phyloP scores from a whole-genome alignment of 2,113 vertebrate genomes.

The Anarhynchus alexandrinus region DNA sequence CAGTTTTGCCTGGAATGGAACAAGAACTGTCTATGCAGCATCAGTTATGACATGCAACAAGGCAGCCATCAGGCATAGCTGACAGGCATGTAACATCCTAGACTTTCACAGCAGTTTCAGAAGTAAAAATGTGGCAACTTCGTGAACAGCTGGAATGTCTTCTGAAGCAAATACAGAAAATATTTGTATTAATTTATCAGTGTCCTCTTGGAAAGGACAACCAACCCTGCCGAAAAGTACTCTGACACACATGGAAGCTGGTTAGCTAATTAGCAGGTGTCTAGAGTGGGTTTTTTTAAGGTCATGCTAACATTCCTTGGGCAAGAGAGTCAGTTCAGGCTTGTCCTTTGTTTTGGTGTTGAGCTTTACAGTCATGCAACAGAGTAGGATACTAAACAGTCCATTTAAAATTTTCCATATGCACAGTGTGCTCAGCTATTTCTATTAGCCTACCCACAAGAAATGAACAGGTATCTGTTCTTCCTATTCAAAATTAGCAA shows the following conservation, averaged over 20 bases:
- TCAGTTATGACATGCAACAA: neutral
- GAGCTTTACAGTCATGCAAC: neutral
- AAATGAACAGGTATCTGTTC: neutral
- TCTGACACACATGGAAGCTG: neutral
- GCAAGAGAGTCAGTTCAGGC: neutral
- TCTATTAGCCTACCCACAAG: neutral
- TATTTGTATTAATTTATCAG: neutral
- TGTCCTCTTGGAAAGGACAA: neutral
- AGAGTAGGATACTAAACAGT: neutral
- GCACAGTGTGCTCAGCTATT: neutral
- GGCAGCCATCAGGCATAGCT: neutral
- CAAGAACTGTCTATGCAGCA: neutral
- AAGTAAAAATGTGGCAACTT: neutral
- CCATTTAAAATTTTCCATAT: neutral
- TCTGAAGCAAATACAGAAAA: neutral
- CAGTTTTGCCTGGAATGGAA: neutral
- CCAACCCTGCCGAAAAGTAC: neutral
- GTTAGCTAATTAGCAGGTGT: neutral
- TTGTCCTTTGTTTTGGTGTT: neutral
- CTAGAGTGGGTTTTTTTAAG: neutral
- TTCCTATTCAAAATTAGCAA: neutral
- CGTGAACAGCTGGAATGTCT: neutral
- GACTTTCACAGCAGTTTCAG: neutral
- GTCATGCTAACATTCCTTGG: neutral
- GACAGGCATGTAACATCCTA: neutral